phyloP scores from a whole-genome alignment of 1,140 invertebrate species.

The Aporrectodea caliginosa region DNA sequence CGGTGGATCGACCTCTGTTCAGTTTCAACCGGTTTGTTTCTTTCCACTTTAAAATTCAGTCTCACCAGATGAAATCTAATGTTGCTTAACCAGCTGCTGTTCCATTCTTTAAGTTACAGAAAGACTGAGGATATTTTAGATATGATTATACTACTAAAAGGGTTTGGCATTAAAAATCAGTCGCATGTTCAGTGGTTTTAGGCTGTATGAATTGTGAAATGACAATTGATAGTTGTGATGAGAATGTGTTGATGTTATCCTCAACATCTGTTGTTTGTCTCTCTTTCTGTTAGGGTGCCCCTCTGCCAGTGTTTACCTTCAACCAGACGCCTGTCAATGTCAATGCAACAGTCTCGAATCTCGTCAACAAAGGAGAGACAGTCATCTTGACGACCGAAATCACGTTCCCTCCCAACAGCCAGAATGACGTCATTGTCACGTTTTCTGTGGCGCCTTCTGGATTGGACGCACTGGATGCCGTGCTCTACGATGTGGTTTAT shows the following conservation, averaged over 20 bases:
- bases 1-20: background rate
- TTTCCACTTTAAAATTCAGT: background rate
- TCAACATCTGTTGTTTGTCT: no score
- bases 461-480: constrained; percentile 23
- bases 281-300: background rate
- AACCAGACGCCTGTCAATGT: background rate
- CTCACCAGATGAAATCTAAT: no score
- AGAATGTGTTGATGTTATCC: no score
- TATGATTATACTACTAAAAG: no score
- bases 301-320: background rate
- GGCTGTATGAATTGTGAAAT: no score
- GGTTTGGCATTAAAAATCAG: no score
- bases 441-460: constrained; percentile 6
- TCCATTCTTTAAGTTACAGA: no score
- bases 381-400: constrained; percentile 30
- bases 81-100: no score
- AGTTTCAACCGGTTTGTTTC: background rate
- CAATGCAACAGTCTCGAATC: background rate
- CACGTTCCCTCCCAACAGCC: constrained; percentile 11
- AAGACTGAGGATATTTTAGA: no score
- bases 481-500: constrained; percentile 18
- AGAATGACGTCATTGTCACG: background rate
- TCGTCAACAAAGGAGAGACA: constrained; percentile 32
- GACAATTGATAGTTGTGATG: no score
- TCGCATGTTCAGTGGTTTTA: no score